These are phyloP conservation scores for Lytechinus variegatus DNA, from an alignment of 35 echinoderm and acorn worm species.

Conservation along the genomic window DNA sequence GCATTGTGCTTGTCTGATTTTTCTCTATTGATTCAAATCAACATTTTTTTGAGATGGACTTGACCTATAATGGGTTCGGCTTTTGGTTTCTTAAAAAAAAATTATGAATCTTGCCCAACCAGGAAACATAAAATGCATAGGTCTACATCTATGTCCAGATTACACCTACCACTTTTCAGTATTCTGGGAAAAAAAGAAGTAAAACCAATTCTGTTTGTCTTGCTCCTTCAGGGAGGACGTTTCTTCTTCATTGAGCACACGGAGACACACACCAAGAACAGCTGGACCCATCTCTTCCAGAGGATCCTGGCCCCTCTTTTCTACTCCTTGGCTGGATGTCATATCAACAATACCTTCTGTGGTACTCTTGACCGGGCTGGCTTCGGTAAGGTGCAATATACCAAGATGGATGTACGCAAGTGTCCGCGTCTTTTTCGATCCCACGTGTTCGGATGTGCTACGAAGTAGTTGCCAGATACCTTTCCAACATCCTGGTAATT, in stretches of 20 bases:
- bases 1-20: too few species aligned
- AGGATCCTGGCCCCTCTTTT: constrained; percentile 19
- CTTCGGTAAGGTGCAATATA: constrained; percentile 8
- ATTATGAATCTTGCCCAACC: too few species aligned
- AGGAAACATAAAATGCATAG: too few species aligned
- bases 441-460: not conserved
- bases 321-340: not conserved
- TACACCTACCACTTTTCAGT: too few species aligned
- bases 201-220: not conserved
- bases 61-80: too few species aligned
- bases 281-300: constrained; percentile 48
- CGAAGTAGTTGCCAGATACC: not conserved
- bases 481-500: not conserved
- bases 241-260: constrained; percentile 60
- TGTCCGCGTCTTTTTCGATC: not conserved
- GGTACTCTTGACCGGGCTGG: not conserved
- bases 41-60: too few species aligned
- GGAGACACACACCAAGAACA: not conserved
- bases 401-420: not conserved
- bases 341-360: not conserved
- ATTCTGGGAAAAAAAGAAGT: too few species aligned
- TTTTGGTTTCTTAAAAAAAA: too few species aligned
- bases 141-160: too few species aligned
- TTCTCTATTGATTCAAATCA: too few species aligned
- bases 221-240: constrained; percentile 35